Evolutionary conservation across 2,888 invertebrate species (phyloP).

Genomic region (Matsumyia berberina): DNA sequence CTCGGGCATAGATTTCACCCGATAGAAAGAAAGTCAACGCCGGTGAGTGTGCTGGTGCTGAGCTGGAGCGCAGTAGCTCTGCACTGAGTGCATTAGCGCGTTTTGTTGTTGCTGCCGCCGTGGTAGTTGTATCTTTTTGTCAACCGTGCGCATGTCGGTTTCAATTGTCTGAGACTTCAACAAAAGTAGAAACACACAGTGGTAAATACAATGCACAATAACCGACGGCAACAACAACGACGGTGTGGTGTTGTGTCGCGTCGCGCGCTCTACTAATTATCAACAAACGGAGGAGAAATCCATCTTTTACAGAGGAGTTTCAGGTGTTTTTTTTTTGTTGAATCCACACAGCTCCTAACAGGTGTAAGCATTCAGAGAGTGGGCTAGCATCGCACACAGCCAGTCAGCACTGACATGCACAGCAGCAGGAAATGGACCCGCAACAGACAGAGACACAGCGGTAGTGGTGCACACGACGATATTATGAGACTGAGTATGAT

Average conservation of each 20-base stretch:
- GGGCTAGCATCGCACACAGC: conserved; percentile 16
- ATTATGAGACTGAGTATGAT: conserved; percentile 55
- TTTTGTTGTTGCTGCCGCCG: conserved; percentile 18
- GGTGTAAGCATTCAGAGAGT: conserved; percentile 50
- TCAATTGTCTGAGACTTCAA: conserved; percentile 57
- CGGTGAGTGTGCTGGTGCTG: conserved; percentile 38
- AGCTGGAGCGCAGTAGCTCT: conserved; percentile 51
- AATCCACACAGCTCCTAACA: conserved; percentile 28
- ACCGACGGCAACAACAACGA: conserved; percentile 14
- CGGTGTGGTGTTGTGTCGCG: conserved; percentile 55
- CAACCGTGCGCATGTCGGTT: conserved; percentile 57
- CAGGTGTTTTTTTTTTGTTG: conserved; percentile 44
- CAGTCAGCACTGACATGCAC: conserved; percentile 2
- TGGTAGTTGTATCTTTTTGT: conserved; percentile 42
- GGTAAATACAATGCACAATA: conserved; percentile 52
- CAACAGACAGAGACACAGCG: not conserved
- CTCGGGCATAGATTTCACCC: conserved; percentile 69
- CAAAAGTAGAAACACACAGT: conserved; percentile 30
- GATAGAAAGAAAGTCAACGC: conserved; percentile 71
- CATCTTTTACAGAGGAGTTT: conserved; percentile 55
- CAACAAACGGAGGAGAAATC: conserved; percentile 71
- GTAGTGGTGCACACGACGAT: conserved; percentile 8
- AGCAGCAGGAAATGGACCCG: conserved; percentile 53
- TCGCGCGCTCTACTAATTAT: conserved; percentile 75
- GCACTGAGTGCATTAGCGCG: conserved; percentile 18